Conservation (phyloP, 1,140 invertebrate species). For the Cotesia vestalis region DNA sequence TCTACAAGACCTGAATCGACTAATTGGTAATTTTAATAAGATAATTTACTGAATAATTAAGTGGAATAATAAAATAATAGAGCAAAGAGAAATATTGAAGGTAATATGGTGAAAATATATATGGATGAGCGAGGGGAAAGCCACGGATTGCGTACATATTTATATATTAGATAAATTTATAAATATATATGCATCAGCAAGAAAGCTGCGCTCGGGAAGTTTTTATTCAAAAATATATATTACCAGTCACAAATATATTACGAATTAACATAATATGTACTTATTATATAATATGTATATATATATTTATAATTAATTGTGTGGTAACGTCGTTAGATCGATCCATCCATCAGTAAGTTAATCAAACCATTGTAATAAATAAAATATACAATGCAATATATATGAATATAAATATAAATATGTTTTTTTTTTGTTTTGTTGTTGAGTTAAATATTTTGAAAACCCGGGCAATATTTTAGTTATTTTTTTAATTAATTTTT, state of each 20-base stretch:
- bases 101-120: conserved; percentile 15
- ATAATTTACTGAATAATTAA: background rate
- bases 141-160: conserved; percentile 27
- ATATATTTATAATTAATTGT: conserved; percentile 23
- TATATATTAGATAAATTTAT: background rate
- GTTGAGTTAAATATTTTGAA: too few relatives aligned
- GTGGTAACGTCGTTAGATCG: conserved; percentile 51
- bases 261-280: conserved; percentile 32
- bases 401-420: conserved; percentile 22
- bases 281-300: conserved; percentile 38
- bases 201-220: conserved; percentile 34
- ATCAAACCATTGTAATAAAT: conserved; percentile 39
- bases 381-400: conserved; percentile 31
- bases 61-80: background rate
- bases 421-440: too few relatives aligned
- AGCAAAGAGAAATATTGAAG: conserved; percentile 21
- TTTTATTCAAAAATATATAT: conserved; percentile 25
- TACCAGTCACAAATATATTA: conserved; percentile 36
- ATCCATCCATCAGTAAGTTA: conserved; percentile 52
- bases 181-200: conserved; percentile 28
- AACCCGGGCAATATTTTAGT: too few relatives aligned
- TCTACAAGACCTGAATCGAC: conserved; percentile 17
- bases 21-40: background rate
- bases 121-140: conserved; percentile 33
- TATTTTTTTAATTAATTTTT: too few relatives aligned